Conservation (phyloP, 2,888 invertebrate genomes). For the Himalopsyche japonica region DNA sequence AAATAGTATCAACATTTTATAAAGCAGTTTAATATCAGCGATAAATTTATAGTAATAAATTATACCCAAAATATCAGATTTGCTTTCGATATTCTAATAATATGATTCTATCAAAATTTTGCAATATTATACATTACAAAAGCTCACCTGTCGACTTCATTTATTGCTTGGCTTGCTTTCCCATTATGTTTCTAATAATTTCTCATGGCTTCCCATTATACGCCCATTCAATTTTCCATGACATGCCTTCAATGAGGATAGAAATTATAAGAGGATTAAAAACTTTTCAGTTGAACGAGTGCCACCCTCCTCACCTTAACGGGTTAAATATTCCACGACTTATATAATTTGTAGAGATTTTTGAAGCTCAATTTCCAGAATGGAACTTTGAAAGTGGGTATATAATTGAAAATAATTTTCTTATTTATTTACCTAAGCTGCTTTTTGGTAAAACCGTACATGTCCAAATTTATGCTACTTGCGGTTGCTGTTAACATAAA, state of each 20-base stretch:
- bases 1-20: too few relatives aligned
- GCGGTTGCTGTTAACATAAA: too few relatives aligned
- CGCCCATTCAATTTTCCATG: constrained; percentile 20
- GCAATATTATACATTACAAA: neutral
- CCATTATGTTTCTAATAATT: constrained; percentile 10
- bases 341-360: constrained; percentile 1
- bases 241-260: constrained; percentile 12
- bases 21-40: too few relatives aligned
- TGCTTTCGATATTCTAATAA: neutral
- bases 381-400: neutral
- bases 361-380: neutral
- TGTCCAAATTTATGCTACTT: too few relatives aligned
- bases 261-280: constrained; percentile 29
- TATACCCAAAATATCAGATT: neutral
- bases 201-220: neutral
- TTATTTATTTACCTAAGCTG: neutral
- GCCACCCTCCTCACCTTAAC: neutral
- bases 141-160: constrained; percentile 17
- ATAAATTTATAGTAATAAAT: too few relatives aligned
- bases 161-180: constrained; percentile 22
- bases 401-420: neutral
- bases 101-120: neutral
- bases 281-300: constrained; percentile 23
- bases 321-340: constrained; percentile 13
- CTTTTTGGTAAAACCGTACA: too few relatives aligned